Conservation (phyloP, 2,113 vertebrate genomes). For the Callipepla californica region DNA sequence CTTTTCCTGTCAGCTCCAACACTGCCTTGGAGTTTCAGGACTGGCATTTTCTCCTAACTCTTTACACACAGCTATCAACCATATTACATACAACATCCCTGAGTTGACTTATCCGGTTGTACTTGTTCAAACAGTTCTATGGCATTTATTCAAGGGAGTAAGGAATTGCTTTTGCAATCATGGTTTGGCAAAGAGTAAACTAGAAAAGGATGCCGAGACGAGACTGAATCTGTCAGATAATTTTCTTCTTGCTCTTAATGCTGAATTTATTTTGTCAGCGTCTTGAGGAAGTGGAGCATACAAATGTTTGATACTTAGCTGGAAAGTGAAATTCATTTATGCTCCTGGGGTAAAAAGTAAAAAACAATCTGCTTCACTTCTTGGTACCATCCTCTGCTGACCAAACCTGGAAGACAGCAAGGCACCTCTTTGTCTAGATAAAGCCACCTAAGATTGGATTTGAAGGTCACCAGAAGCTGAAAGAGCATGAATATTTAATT, state of each 20-base stretch:
- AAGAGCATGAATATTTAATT: not conserved
- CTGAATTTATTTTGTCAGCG: constrained; percentile 66
- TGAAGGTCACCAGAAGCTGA: not conserved
- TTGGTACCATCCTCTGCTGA: not conserved
- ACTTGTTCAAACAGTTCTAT: constrained; percentile 4
- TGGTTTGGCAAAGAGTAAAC: constrained; percentile 42
- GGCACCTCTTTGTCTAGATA: not conserved
- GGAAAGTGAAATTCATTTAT: constrained; percentile 46
- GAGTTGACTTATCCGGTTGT: not conserved
- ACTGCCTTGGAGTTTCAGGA: not conserved
- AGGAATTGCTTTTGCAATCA: constrained; percentile 43
- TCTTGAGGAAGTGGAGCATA: constrained; percentile 23
- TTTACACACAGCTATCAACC: not conserved
- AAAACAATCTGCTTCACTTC: constrained; percentile 9
- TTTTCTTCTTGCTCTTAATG: constrained; percentile 64
- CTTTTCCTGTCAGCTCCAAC: constrained; percentile 7
- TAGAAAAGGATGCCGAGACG: constrained; percentile 20
- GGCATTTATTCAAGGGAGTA: not conserved
- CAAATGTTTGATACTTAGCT: constrained; percentile 33
- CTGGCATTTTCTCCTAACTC: not conserved
- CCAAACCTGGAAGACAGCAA: not conserved
- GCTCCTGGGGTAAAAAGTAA: constrained; percentile 1
- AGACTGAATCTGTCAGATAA: constrained; percentile 51
- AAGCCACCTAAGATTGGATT: not conserved
- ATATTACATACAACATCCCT: not conserved